Base-by-base conservation (phyloP, 2,113 vertebrate genomes). In the Pelobates fuscus region DNA sequence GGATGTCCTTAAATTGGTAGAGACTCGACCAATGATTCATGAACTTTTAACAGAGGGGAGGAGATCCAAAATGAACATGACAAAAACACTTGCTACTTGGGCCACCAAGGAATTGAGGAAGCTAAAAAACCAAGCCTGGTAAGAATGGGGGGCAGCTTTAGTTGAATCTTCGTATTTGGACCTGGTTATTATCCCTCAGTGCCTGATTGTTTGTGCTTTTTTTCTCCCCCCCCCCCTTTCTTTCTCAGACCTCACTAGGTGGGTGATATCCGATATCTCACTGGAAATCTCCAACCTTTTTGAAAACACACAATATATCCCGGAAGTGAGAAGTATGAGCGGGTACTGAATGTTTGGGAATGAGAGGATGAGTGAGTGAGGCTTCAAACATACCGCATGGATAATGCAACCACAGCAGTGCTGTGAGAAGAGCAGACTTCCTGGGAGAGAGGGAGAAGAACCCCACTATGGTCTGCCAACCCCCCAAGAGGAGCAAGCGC, bases 91-190 rank as follows among this genome's bases (percentile, higher is more conserved):
- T 23, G 95, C 97, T 3, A 96, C 95, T 57, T 99, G 96, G 97
- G 97, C 97, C 80, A 98, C 97, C 66, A 99, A 99, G 93, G 96
- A 99, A 84, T 94, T 98, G 79, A 94, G 96, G 70, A 98, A 99
- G 87, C 93, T 99, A 59, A 98, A 99, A 90, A 99, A 96, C 81
- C 96, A 98, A 85, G 96, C 96, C 92, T 99, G 96, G 97, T 98
- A 82, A 89, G 87, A 67, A 10, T 4, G 41, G 0, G 2, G 75
- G 58, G 29, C 4, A 0, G 8, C 65, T 0, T 10, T 18, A 10
- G 30, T 0, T 1, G 55, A 24, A 73, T n/a, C n/a, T n/a, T 37
- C 54, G 1, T 21, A 27, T 14, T 52, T 44, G 11, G 41, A 15
- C 8, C n/a, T 27, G 0, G 32, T n/a, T 43, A 1, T 55, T 20